phyloP scores from a whole-genome alignment of 1,140 invertebrate species.

The Drosophila prosaltans region DNA sequence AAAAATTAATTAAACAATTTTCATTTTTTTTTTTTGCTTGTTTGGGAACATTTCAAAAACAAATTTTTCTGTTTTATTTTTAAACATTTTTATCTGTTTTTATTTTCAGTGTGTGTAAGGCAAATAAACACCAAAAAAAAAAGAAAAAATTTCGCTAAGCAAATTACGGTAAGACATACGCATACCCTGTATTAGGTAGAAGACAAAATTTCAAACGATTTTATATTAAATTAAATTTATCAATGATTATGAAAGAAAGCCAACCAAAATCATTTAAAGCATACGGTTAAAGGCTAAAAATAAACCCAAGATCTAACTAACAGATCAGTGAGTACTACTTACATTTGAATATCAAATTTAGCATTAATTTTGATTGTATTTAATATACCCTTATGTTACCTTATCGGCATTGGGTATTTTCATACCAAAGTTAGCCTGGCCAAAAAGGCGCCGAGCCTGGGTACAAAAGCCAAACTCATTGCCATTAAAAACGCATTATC shows the following conservation, averaged over 20 bases:
- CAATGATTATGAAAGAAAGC: no score
- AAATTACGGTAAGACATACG: conserved; percentile 2
- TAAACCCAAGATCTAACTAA: neutral
- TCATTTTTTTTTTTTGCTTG: conserved; percentile 5
- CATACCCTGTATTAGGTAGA: neutral
- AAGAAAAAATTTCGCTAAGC: conserved; percentile 19
- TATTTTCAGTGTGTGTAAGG: conserved; percentile 20
- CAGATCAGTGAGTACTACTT: neutral
- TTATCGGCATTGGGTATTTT: neutral
- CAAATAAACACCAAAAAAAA: conserved; percentile 36
- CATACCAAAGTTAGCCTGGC: conserved; percentile 39
- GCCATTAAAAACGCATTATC: conserved; percentile 81
- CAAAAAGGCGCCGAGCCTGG: conserved; percentile 44
- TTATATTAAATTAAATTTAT: no score
- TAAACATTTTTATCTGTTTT: conserved; percentile 64
- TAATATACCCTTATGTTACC: neutral
- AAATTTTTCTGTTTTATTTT: conserved; percentile 64
- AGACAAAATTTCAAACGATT: no score
- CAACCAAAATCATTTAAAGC: no score
- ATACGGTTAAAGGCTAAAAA: neutral
- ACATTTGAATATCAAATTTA: neutral
- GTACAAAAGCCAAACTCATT: conserved; percentile 77
- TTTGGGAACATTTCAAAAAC: conserved; percentile 57
- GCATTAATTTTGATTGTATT: neutral
- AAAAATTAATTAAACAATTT: conserved; percentile 51